Conservation (phyloP, 92 coral and sea anemone species). For the Metridium senile region DNA sequence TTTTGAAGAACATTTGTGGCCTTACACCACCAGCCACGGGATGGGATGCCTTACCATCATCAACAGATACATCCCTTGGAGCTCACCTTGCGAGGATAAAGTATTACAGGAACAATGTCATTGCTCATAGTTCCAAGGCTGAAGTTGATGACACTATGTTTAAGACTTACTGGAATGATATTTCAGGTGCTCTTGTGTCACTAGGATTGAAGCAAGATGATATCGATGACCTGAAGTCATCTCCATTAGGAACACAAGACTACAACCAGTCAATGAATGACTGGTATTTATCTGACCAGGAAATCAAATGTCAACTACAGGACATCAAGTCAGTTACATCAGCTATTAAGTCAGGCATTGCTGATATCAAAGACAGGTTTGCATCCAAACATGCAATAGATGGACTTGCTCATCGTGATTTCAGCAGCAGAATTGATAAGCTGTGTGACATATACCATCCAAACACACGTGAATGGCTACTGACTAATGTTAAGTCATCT, state of each 20-base stretch:
- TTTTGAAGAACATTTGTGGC: too few species aligned
- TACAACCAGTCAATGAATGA: not conserved
- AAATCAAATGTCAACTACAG: not conserved
- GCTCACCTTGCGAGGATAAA: not conserved
- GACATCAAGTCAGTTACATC: not conserved
- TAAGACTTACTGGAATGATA: not conserved
- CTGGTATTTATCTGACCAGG: not conserved
- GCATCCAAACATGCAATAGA: constrained; percentile 24
- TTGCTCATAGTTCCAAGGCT: too few species aligned
- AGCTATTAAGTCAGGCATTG: not conserved
- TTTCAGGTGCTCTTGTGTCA: too few species aligned
- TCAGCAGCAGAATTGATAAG: too few species aligned
- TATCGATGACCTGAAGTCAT: not conserved
- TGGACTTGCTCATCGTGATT: too few species aligned
- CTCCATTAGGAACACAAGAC: not conserved
- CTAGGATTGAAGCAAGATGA: not conserved
- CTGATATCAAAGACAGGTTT: not conserved
- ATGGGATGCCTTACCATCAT: too few species aligned
- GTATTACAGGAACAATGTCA: not conserved
- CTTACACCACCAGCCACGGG: too few species aligned
- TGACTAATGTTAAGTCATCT: too few species aligned
- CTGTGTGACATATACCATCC: too few species aligned
- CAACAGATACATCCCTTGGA: too few species aligned
- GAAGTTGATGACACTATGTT: not conserved
- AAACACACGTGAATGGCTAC: too few species aligned